Evolutionary conservation across 2,888 invertebrate species (phyloP).

Genomic region (Poecilobothrus nobilitatus): DNA sequence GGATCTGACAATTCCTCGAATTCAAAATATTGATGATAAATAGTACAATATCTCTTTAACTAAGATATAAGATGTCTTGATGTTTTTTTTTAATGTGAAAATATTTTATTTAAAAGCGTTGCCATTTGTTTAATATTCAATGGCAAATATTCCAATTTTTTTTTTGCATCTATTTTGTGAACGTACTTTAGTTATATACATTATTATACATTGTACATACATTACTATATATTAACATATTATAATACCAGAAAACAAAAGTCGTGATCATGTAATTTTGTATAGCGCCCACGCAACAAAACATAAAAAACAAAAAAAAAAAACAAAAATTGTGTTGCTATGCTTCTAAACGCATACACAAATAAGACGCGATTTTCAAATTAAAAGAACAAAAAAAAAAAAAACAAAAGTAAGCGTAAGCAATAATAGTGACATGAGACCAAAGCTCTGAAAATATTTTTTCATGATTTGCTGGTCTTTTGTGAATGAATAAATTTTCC

Average conservation of each 20-base stretch:
- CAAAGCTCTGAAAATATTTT: neutral
- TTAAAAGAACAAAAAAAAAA: neutral
- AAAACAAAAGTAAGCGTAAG: neutral
- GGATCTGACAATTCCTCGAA: no score
- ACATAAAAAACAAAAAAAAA: no score
- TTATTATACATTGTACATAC: no score
- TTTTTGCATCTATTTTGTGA: neutral
- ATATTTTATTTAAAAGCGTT: neutral
- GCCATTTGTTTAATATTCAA: neutral
- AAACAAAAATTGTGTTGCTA: neutral
- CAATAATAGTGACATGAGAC: neutral
- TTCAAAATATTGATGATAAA: no score
- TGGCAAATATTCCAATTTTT: neutral
- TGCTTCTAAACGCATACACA: neutral
- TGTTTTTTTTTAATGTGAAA: no score
- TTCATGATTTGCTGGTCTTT: neutral
- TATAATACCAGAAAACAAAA: slow-evolving; percentile 12
- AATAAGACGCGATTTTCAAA: neutral
- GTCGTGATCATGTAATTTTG: slow-evolving; percentile 12
- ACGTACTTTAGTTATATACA: neutral
- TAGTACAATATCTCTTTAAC: no score
- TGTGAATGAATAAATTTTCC: neutral
- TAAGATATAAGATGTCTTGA: no score
- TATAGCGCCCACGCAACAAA: neutral
- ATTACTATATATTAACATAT: neutral